Conservation (phyloP, 2,113 vertebrate species). For the Forbesichthys papilliferus region DNA sequence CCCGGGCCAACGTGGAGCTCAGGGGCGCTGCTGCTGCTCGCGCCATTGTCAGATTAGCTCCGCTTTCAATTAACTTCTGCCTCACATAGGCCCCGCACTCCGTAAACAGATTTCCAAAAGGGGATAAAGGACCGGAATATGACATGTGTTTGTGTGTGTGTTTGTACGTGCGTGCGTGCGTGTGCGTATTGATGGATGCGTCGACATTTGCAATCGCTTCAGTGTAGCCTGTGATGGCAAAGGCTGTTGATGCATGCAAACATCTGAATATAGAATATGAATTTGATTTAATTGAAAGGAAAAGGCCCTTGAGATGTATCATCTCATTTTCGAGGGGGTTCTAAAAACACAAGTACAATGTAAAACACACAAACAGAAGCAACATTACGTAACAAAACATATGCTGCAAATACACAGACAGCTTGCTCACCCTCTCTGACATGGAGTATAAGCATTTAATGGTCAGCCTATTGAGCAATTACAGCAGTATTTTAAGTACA, state of each 20-base stretch:
- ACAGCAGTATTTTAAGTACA: too few species aligned
- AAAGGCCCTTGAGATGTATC: too few species aligned
- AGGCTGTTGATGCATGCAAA: constrained; percentile 9
- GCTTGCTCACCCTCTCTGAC: too few species aligned
- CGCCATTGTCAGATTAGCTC: constrained; percentile 67
- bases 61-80: constrained; percentile 68
- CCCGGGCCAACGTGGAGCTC: constrained; percentile 42
- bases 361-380: too few species aligned
- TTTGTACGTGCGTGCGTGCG: constrained; percentile 9
- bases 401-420: constrained; percentile 26
- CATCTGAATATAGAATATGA: constrained; percentile 34
- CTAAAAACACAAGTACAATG: too few species aligned
- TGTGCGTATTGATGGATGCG: constrained; percentile 29
- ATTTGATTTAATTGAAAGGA: too few species aligned
- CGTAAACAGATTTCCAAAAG: constrained; percentile 63
- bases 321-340: too few species aligned
- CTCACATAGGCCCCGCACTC: constrained; percentile 56
- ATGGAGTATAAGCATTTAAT: too few species aligned
- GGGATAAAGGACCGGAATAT: constrained; percentile 54
- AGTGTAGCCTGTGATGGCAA: too few species aligned
- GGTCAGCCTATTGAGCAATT: too few species aligned
- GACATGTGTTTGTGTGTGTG: constrained; percentile 14
- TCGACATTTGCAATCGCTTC: constrained; percentile 10
- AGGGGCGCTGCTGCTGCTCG: constrained; percentile 28
- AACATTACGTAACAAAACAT: too few species aligned